Percentiles rank a stretch among this genome's conserved stretches.
Conservation (phyloP, 2,797 vertebrate genomes). For the Urophycis tenuis region DNA sequence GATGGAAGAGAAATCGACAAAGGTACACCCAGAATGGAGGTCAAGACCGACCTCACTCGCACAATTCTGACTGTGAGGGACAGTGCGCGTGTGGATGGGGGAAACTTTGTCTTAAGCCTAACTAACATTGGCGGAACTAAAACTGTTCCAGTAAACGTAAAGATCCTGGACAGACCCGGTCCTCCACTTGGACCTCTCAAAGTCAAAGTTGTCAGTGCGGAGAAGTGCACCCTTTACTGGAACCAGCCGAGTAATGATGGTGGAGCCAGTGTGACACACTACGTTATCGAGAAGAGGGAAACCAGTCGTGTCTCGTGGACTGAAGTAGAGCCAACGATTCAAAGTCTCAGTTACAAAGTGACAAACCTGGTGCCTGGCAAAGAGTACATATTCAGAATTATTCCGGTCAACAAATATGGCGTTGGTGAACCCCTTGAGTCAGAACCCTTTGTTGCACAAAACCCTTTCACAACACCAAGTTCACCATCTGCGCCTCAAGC, state of each 20-base stretch:
- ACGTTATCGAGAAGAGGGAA: slow-evolving; percentile 91
- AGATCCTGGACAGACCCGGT: slow-evolving; percentile 90
- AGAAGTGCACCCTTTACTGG: slow-evolving; percentile 87
- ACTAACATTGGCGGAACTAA: slow-evolving; percentile 88
- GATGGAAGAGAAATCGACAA: slow-evolving; percentile 83
- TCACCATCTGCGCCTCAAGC: slow-evolving; percentile 84
- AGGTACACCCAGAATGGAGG: slow-evolving; percentile 71
- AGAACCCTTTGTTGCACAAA: slow-evolving; percentile 80
- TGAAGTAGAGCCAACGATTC: slow-evolving; percentile 83
- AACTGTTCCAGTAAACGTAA: slow-evolving; percentile 80
- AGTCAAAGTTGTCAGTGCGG: slow-evolving; percentile 86
- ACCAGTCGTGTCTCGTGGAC: slow-evolving; percentile 91
- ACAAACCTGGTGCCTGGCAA: slow-evolving; percentile 88
- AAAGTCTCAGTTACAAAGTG: slow-evolving; percentile 86
- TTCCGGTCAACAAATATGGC: slow-evolving; percentile 94
- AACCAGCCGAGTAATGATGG: slow-evolving; percentile 88
- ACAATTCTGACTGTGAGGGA: slow-evolving; percentile 75
- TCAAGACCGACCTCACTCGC: slow-evolving; percentile 87
- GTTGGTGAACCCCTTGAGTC: slow-evolving; percentile 94
- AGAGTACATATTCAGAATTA: slow-evolving; percentile 96
- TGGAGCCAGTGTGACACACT: slow-evolving; percentile 88
- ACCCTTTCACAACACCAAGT: slow-evolving; percentile 87
- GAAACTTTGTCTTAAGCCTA: slow-evolving; percentile 81
- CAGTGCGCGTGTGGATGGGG: slow-evolving; percentile 81
- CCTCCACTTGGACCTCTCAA: slow-evolving; percentile 83